Evolutionary conservation across 2,797 vertebrate species (phyloP).

Genomic region (Pangasius djambal): DNA sequence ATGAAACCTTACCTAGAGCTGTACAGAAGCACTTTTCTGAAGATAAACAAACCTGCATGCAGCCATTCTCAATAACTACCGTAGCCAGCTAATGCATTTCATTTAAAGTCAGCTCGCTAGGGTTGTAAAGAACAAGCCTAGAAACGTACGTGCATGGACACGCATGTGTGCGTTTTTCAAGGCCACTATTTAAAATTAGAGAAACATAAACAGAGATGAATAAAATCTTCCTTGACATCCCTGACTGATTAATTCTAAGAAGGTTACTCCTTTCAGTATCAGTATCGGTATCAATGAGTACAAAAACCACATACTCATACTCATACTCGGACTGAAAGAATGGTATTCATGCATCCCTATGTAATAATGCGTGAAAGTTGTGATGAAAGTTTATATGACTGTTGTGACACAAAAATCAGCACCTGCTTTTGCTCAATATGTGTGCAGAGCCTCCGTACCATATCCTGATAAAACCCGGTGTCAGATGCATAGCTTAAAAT

Average conservation of each 20-base stretch:
- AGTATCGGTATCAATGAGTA: neutral
- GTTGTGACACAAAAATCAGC: slow-evolving; percentile 14
- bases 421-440: slow-evolving; percentile 39
- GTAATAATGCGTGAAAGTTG: neutral
- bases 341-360: neutral
- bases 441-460: slow-evolving; percentile 43
- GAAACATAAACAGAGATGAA: neutral
- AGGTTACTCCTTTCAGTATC: neutral
- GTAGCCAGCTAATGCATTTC: neutral
- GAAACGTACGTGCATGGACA: neutral
- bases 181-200: neutral
- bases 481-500: slow-evolving; percentile 59
- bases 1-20: neutral
- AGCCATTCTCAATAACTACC: neutral
- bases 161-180: neutral
- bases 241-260: neutral
- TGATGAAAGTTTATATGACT: neutral
- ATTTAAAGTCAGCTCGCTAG: neutral
- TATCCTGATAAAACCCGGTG: slow-evolving; percentile 47
- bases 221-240: neutral
- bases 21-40: neutral
- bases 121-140: neutral
- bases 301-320: neutral
- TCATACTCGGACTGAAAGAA: neutral
- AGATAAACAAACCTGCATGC: neutral